Conservation (phyloP, 2,113 vertebrate species). For the Sorex araneus region DNA sequence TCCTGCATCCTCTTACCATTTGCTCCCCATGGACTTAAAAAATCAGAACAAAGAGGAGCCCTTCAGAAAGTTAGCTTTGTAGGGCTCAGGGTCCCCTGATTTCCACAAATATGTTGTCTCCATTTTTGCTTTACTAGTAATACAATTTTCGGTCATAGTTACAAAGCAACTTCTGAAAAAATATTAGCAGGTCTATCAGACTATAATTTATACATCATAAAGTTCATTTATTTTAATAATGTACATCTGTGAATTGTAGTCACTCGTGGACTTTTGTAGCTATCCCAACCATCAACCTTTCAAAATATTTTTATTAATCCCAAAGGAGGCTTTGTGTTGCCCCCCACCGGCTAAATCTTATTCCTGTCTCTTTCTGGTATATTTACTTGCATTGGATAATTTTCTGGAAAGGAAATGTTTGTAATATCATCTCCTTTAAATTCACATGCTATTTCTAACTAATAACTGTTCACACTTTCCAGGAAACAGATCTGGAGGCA, state of each 20-base stretch:
- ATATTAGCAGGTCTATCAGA: constrained; percentile 62
- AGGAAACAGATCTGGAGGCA: constrained; percentile 68
- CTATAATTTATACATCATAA: constrained; percentile 53
- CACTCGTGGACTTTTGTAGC: constrained; percentile 33
- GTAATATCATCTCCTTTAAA: constrained; percentile 36
- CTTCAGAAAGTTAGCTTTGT: constrained; percentile 74
- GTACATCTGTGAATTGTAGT: constrained; percentile 55
- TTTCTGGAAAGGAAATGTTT: too few species aligned
- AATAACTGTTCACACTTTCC: constrained; percentile 48
- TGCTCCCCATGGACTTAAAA: constrained; percentile 83
- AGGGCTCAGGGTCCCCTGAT: neutral
- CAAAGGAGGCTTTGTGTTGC: neutral
- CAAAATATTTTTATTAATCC: constrained; percentile 51
- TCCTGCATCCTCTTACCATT: constrained; percentile 85
- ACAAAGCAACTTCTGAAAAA: constrained; percentile 65
- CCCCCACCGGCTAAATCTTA: constrained; percentile 18
- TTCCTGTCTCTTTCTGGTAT: constrained; percentile 52
- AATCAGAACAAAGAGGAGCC: constrained; percentile 76
- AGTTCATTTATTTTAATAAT: constrained; percentile 41
- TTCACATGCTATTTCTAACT: constrained; percentile 25
- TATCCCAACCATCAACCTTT: constrained; percentile 51
- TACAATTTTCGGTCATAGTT: constrained; percentile 69
- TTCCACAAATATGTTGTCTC: constrained; percentile 75
- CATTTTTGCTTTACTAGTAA: constrained; percentile 68
- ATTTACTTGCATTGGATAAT: too few species aligned